Percentiles rank a stretch among this genome's conserved stretches.
These are phyloP conservation scores for Orbicella faveolata DNA, from an alignment of 64 coral and sea anemone species.

Conservation along the genomic window DNA sequence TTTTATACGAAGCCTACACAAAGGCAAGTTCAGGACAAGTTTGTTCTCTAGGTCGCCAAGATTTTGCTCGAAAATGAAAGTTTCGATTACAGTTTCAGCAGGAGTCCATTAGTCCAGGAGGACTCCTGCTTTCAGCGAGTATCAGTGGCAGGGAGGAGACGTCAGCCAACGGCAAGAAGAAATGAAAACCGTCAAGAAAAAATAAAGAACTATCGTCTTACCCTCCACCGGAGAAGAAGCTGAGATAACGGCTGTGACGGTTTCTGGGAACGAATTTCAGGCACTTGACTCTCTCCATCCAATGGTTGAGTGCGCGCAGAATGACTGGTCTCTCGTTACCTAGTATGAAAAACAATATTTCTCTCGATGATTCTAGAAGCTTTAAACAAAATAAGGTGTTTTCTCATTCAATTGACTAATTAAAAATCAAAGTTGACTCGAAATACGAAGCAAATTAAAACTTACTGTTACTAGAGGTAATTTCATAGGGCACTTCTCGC, in stretches of 20 bases:
- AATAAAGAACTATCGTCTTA: not conserved
- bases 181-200: not conserved
- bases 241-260: conserved; percentile 33
- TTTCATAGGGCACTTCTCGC: conserved; percentile 22
- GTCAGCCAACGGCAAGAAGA: not conserved
- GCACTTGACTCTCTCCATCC: conserved; percentile 71
- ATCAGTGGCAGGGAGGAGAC: not conserved
- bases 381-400: too few species aligned
- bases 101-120: too few species aligned
- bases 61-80: too few species aligned
- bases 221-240: conserved; percentile 80
- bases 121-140: too few species aligned
- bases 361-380: not conserved
- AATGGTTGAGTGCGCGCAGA: conserved; percentile 70
- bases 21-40: too few species aligned
- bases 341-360: not conserved
- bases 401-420: too few species aligned
- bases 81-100: too few species aligned
- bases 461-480: not conserved
- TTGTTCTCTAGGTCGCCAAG: too few species aligned
- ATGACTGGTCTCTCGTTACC: conserved; percentile 61
- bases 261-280: conserved; percentile 42
- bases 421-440: too few species aligned
- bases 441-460: not conserved
- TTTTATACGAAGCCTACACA: too few species aligned